A percentile compares a stretch with the other conserved stretches of the same genome.
phyloP scores from a whole-genome alignment of 2,888 invertebrate species.

The Pediacus dermestoides region DNA sequence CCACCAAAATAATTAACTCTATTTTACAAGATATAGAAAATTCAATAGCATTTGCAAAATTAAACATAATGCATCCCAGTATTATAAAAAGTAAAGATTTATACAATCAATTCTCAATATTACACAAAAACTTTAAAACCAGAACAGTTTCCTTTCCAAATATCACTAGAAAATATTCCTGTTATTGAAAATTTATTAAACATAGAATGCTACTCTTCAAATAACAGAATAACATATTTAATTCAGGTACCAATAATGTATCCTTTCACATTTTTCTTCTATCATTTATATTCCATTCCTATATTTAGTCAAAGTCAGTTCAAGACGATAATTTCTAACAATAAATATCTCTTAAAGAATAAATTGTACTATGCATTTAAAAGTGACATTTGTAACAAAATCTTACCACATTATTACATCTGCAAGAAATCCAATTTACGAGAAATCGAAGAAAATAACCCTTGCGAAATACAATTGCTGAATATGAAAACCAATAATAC shows the following conservation, averaged over 20 bases:
- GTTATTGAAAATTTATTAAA: conserved; percentile 5
- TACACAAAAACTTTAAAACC: conserved; percentile 1
- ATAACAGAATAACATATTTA: conserved; percentile 8
- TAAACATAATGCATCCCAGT: conserved; percentile 12
- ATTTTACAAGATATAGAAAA: conserved; percentile 17
- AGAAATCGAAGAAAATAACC: no score
- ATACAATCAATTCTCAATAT: conserved; percentile 6
- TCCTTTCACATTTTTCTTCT: neutral
- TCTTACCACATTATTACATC: no score
- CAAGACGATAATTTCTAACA: no score
- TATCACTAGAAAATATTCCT: neutral
- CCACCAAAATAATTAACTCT: conserved; percentile 5
- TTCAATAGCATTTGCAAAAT: conserved; percentile 11
- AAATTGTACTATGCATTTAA: no score
- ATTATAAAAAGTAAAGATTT: conserved; percentile 14
- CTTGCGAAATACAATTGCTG: no score
- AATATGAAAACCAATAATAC: no score
- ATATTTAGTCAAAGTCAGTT: no score
- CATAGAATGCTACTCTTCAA: conserved; percentile 7
- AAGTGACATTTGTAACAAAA: no score
- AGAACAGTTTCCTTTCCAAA: neutral
- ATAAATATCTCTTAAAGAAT: no score
- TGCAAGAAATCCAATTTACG: no score
- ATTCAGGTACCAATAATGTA: conserved; percentile 9
- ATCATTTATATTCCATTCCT: conserved; percentile 1